phyloP scores from a whole-genome alignment of 1,140 invertebrate species.

The Heliothis virescens region DNA sequence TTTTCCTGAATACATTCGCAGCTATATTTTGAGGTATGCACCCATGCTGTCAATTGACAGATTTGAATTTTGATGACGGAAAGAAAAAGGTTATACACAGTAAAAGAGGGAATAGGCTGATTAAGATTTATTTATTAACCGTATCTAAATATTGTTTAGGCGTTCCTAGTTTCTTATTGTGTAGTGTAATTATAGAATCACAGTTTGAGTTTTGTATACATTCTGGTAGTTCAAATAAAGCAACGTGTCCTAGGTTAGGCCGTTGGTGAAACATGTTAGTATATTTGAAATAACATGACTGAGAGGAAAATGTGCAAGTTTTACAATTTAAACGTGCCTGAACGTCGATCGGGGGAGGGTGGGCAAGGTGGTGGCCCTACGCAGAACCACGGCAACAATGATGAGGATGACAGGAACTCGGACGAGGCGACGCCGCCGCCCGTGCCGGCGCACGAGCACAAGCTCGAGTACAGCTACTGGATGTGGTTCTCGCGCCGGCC shows the following conservation, averaged over 20 bases:
- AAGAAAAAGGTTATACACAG: conserved; percentile 85
- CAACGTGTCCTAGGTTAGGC: conserved; percentile 85
- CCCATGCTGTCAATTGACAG: conserved; percentile 78
- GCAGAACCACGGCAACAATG: conserved; percentile 70
- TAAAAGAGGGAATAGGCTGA: conserved; percentile 83
- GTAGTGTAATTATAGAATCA: conserved; percentile 57
- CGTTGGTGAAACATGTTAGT: conserved; percentile 84
- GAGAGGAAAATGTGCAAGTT: conserved; percentile 86
- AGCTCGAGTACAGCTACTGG: conserved; percentile 95
- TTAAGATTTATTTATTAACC: conserved; percentile 69
- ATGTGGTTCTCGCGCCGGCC: conserved; percentile 95
- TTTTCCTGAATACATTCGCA: neutral
- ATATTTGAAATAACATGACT: conserved; percentile 82
- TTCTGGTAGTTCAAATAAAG: conserved; percentile 66
- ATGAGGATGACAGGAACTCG: conserved; percentile 75
- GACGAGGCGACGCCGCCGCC: conserved; percentile 86
- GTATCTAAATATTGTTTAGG: conserved; percentile 64
- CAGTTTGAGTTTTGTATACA: conserved; percentile 60
- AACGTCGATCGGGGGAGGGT: conserved; percentile 78
- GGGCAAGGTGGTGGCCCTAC: conserved; percentile 64
- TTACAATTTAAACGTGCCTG: conserved; percentile 85
- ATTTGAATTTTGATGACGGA: conserved; percentile 85
- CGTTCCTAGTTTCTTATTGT: conserved; percentile 57
- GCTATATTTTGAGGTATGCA: conserved; percentile 16
- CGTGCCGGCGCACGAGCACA: conserved; percentile 92